Evolutionary conservation across 2,888 invertebrate species (phyloP), one percentile per base, ranked within the genome.

Genomic region (Nymphalis urticae): DNA sequence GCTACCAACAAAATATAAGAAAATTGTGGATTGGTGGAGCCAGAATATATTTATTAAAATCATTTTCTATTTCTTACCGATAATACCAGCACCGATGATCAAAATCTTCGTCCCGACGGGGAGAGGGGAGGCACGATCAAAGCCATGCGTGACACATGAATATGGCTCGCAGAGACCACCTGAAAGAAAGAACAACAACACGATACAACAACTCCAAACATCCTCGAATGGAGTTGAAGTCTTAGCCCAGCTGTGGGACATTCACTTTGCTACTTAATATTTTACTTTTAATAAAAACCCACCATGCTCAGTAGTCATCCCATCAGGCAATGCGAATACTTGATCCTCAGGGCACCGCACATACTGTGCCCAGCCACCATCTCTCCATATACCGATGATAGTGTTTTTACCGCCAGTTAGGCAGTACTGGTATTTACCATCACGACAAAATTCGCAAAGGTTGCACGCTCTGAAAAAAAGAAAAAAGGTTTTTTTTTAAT

Each of bases 341-440:
- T 95, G 95, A 0, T 82, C 82, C 66, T 94, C 94, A 0, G 95
- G 95, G 1, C 93, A 94, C 24, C 90, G 59, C n/a, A 89, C 93
- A 76, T 94, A 96, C 72, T 95, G 93, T 0, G 95, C 94, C 95
- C 95, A 96, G 32, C 96, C 96, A 0, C 96, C 96, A 72, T 96
- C 89, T 47, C 82, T 85, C 81, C 85, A 95, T 63, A 96, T 95
- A 0, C 96, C 96, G 0, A 95, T 86, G 0, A 95, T 95, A 72
- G 88, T 94, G 78, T 94, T 93, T 69, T 94, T 90, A 0, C 95
- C 95, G 16, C 94, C 95, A 0, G 78, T 78, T 6, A 85, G 76
- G 75, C 96, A 96, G 80, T 94, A 94, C 74, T 96, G 95, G 78
- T 95, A 95, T 42, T 88, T 91, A 0, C 95, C 95, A 2, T 82